Percentiles rank a stretch among this genome's conserved stretches.
phyloP scores from a whole-genome alignment of 1,140 invertebrate species.

The Papilio helenus region DNA sequence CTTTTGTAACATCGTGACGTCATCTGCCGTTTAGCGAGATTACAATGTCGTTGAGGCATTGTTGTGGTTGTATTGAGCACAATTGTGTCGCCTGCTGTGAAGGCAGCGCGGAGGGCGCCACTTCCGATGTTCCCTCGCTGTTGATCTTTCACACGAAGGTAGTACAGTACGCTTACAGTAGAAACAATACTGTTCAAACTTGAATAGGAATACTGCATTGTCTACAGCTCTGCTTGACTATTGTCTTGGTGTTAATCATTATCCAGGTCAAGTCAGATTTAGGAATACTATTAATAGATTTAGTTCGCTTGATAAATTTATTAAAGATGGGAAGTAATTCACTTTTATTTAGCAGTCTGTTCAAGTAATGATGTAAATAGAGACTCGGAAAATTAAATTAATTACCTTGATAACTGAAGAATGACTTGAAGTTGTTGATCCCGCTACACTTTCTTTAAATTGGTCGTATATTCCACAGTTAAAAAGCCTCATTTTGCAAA shows the following conservation, averaged over 20 bases:
- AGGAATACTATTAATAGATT: not conserved
- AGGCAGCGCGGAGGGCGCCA: not conserved
- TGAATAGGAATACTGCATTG: too few relatives aligned
- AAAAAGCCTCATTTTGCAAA: too few relatives aligned
- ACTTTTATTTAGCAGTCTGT: not conserved
- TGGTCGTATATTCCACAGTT: too few relatives aligned
- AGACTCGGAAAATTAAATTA: too few relatives aligned
- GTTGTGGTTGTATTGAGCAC: constrained; percentile 1
- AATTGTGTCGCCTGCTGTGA: not conserved
- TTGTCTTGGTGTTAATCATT: too few relatives aligned
- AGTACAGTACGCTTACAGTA: not conserved
- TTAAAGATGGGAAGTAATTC: not conserved
- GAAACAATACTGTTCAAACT: not conserved
- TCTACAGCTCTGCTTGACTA: not conserved
- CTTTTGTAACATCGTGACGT: constrained; percentile 4
- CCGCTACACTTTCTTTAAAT: too few relatives aligned
- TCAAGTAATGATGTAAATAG: too few relatives aligned
- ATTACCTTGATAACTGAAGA: too few relatives aligned
- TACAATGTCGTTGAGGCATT: constrained; percentile 11
- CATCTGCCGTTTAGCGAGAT: not conserved
- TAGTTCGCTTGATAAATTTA: not conserved
- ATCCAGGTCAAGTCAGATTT: not conserved
- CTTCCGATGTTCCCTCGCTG: not conserved
- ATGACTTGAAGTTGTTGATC: too few relatives aligned
- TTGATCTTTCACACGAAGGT: not conserved